A percentile compares a stretch with the other conserved stretches of the same genome.
Evolutionary conservation across 1,140 invertebrate species (phyloP).

Genomic region (Caenorhabditis briggsae): DNA sequence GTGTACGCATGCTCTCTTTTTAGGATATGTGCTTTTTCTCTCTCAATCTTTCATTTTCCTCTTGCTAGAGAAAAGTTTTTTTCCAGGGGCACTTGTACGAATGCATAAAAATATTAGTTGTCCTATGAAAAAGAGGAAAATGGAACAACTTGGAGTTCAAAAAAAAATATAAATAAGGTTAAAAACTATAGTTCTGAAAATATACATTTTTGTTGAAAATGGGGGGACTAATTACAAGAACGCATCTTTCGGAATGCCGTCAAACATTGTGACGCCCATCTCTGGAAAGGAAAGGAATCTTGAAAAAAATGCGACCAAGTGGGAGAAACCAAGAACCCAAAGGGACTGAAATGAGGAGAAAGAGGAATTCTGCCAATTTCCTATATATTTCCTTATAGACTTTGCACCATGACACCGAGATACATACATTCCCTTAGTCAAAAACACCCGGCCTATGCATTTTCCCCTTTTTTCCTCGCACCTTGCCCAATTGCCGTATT

Average conservation of each 20-base stretch:
- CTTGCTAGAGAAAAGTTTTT: slow-evolving; percentile 14
- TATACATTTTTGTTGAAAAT: slow-evolving; percentile 14
- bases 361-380: too few species aligned
- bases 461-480: background rate
- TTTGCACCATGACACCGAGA: too few species aligned
- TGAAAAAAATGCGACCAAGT: too few species aligned
- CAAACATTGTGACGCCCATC: background rate
- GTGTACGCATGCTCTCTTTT: slow-evolving; percentile 34
- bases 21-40: slow-evolving; percentile 49
- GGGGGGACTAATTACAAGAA: slow-evolving; percentile 40
- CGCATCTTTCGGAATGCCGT: background rate
- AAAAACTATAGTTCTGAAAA: too few species aligned
- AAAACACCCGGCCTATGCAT: background rate
- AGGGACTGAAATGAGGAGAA: too few species aligned
- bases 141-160: background rate
- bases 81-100: slow-evolving; percentile 42
- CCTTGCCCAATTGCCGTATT: background rate
- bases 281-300: background rate
- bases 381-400: too few species aligned
- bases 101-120: slow-evolving; percentile 38
- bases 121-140: slow-evolving; percentile 20
- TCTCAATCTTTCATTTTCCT: background rate
- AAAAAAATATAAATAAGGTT: too few species aligned
- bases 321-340: too few species aligned
- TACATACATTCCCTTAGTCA: background rate